Percentiles rank a stretch among this genome's conserved stretches.
Evolutionary conservation across 2,797 vertebrate species (phyloP).

Genomic region (Momotus momota): DNA sequence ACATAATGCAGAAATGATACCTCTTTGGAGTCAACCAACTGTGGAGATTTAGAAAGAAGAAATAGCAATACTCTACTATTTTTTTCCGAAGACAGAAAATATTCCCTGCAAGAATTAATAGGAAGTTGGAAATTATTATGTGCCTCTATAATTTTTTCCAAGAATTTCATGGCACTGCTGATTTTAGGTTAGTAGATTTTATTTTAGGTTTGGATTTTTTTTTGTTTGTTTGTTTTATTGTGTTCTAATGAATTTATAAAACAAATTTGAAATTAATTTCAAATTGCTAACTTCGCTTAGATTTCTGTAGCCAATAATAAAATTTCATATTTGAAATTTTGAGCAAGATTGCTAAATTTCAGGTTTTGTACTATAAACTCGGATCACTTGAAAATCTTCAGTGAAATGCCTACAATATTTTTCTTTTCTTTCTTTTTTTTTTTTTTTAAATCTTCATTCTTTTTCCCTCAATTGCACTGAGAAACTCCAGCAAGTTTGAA

Average conservation of each 20-base stretch:
- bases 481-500: neutral
- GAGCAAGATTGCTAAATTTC: neutral
- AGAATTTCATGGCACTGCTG: neutral
- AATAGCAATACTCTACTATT: neutral
- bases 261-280: neutral
- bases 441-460: no score
- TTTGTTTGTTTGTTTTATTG: neutral
- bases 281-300: neutral
- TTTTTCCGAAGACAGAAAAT: neutral
- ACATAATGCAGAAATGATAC: neutral
- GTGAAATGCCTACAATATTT: neutral
- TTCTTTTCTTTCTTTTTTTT: accelerated
- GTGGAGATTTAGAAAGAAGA: neutral
- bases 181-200: neutral
- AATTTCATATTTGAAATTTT: neutral
- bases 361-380: neutral
- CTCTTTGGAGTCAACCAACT: neutral
- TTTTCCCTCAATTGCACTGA: neutral
- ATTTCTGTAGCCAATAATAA: neutral
- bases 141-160: neutral
- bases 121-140: neutral
- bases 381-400: neutral
- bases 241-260: neutral
- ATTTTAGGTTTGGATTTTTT: neutral
- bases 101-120: neutral